These are phyloP conservation scores for Phragmatobia fuliginosa DNA, from an alignment of 2,888 invertebrate genomes.

Conservation along the genomic window DNA sequence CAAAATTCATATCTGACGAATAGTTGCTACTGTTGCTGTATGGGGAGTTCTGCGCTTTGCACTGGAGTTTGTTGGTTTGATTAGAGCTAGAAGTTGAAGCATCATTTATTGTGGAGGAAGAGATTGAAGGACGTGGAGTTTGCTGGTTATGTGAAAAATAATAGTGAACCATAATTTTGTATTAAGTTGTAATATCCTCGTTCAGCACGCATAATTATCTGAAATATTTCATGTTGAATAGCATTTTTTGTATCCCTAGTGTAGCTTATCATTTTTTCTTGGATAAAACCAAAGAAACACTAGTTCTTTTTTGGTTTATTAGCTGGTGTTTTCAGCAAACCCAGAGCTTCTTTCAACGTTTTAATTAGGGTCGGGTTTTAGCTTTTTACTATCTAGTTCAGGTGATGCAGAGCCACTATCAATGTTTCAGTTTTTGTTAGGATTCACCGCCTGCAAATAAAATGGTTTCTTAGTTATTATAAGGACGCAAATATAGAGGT, in stretches of 20 bases:
- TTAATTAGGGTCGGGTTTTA: neutral
- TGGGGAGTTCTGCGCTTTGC: neutral
- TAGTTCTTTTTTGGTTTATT: constrained; percentile 10
- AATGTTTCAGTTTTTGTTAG: too few species aligned
- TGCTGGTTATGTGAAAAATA: constrained; percentile 16
- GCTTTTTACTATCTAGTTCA: neutral
- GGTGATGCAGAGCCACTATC: neutral
- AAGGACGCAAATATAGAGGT: too few species aligned
- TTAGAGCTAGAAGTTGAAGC: neutral
- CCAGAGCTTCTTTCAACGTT: neutral
- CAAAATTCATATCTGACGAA: neutral
- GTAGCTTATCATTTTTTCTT: constrained; percentile 10
- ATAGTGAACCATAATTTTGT: constrained; percentile 13
- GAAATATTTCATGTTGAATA: constrained; percentile 9
- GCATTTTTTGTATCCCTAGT: too few species aligned
- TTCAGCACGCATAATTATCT: too few species aligned
- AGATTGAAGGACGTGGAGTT: neutral
- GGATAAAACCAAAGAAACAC: constrained; percentile 2
- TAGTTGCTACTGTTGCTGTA: neutral
- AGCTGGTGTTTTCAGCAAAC: neutral
- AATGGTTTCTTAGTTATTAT: constrained; percentile 5
- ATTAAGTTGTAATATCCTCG: too few species aligned
- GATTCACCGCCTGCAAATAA: constrained; percentile 9
- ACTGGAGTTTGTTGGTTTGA: too few species aligned
- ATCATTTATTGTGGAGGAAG: neutral